Percentiles rank a stretch among this genome's conserved stretches.
These are phyloP conservation scores for Apodemus sylvaticus DNA, from an alignment of 2,113 vertebrate genomes.

Conservation along the genomic window DNA sequence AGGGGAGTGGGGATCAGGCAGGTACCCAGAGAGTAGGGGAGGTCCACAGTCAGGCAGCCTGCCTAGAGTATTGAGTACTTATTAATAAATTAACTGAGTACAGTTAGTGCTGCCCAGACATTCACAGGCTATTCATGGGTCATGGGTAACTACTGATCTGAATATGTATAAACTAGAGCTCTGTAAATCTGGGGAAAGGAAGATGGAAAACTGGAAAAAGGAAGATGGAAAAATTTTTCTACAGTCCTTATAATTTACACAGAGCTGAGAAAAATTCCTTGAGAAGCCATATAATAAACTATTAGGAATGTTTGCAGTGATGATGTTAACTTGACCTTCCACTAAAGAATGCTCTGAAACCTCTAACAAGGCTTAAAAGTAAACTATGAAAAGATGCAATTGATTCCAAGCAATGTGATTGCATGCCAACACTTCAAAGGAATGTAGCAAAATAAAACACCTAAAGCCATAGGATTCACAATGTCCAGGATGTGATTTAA, in stretches of 20 bases:
- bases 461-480: neutral
- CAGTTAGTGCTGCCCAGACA: neutral
- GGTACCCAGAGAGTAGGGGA: too few relatives aligned
- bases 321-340: neutral
- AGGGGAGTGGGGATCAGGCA: too few relatives aligned
- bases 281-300: neutral
- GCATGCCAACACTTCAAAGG: neutral
- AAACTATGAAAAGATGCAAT: neutral
- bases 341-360: neutral
- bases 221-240: neutral
- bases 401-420: neutral
- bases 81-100: neutral
- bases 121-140: neutral
- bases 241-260: neutral
- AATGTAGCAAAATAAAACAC: neutral
- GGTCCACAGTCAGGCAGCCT: too few relatives aligned
- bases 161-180: neutral
- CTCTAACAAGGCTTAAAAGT: neutral
- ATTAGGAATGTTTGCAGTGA: neutral
- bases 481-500: neutral
- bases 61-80: neutral
- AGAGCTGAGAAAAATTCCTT: neutral
- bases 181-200: neutral
- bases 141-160: neutral
- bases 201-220: neutral